Percentiles rank a stretch among this genome's conserved stretches.
Conservation (phyloP, 2,113 vertebrate species). For the Scolopax mira region DNA sequence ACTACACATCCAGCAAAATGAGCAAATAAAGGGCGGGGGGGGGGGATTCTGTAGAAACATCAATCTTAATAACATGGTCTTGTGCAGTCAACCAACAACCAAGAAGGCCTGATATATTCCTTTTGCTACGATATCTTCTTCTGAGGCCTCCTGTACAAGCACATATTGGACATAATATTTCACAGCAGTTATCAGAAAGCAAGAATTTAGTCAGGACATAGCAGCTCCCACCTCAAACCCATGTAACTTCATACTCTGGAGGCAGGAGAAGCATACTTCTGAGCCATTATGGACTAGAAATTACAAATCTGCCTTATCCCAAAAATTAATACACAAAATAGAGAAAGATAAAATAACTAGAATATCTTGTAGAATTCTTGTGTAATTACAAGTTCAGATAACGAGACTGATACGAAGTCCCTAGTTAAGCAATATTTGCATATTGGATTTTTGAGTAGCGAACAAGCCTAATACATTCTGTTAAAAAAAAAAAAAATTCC, state of each 20-base stretch:
- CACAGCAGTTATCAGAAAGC: not conserved
- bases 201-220: not conserved
- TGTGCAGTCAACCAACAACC: not conserved
- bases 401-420: not conserved
- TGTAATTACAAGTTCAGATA: not conserved
- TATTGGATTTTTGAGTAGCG: not conserved
- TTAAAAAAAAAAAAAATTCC: not conserved
- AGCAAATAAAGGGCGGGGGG: not conserved
- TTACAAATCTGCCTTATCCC: not conserved
- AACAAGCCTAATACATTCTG: not conserved
- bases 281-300: not conserved
- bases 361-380: not conserved
- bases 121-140: not conserved
- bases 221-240: not conserved
- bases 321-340: not conserved
- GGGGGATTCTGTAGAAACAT: not conserved
- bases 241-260: not conserved
- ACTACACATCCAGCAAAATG: fast-evolving
- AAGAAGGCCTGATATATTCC: not conserved
- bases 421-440: not conserved
- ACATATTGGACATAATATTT: fast-evolving
- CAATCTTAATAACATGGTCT: not conserved
- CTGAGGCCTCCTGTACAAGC: not conserved
- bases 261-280: not conserved
- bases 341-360: not conserved